These are phyloP conservation scores for Amblyteles armatorius DNA, from an alignment of 2,888 invertebrate species.

Conservation along the genomic window DNA sequence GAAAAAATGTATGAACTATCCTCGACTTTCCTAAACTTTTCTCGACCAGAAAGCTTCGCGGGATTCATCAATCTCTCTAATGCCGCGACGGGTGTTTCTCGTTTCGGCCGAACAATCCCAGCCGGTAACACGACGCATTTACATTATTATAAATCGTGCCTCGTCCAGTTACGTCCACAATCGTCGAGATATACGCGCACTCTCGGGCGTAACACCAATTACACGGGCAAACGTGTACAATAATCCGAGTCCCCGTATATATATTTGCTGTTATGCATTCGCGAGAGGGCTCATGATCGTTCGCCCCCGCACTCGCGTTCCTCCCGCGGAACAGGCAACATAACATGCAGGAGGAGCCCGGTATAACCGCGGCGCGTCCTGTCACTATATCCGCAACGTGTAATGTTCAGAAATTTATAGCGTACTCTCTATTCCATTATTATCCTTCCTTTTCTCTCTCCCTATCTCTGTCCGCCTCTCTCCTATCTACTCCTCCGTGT, in stretches of 20 bases:
- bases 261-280: slow-evolving; percentile 7
- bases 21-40: too few relatives aligned
- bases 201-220: slow-evolving; percentile 3
- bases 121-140: slow-evolving; percentile 60
- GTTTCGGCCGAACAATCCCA: slow-evolving; percentile 33
- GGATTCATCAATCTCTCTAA: not conserved
- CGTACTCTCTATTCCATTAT: slow-evolving; percentile 57
- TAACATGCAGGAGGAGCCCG: slow-evolving; percentile 10
- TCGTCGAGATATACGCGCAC: slow-evolving; percentile 13
- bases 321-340: slow-evolving; percentile 18
- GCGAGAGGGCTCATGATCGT: slow-evolving; percentile 20
- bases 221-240: slow-evolving; percentile 1
- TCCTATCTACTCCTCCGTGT: not conserved
- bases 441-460: slow-evolving; percentile 23
- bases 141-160: slow-evolving; percentile 68
- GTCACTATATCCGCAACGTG: slow-evolving; percentile 42
- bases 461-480: not conserved
- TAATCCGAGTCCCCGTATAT: slow-evolving; percentile 14
- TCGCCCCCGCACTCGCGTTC: slow-evolving; percentile 17
- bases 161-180: slow-evolving; percentile 24
- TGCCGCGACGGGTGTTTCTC: slow-evolving; percentile 35
- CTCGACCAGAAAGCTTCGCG: too few relatives aligned
- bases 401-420: slow-evolving; percentile 60
- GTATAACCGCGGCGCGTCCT: slow-evolving; percentile 5
- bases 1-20: too few relatives aligned